These are phyloP conservation scores for Xestia xanthographa DNA, from an alignment of 2,888 invertebrate species.

Conservation along the genomic window DNA sequence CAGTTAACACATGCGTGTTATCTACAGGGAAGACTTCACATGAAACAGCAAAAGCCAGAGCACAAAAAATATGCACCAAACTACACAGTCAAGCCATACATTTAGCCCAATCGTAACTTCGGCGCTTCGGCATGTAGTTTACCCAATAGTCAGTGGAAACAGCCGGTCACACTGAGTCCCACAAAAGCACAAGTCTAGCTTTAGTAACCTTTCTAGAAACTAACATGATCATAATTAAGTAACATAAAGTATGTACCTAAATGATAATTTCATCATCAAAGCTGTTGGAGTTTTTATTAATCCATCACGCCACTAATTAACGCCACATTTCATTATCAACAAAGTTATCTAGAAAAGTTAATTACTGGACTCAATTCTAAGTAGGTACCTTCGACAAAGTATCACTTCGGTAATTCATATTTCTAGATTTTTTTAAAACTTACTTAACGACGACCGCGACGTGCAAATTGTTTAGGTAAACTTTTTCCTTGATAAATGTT, in stretches of 20 bases:
- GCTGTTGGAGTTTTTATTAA: conserved; percentile 23
- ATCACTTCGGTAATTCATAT: not conserved
- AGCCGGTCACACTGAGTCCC: not conserved
- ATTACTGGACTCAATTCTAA: conserved; percentile 14
- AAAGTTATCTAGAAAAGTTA: conserved; percentile 33
- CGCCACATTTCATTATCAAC: conserved; percentile 24
- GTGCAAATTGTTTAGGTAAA: not conserved
- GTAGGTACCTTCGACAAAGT: not conserved
- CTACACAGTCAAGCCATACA: not conserved
- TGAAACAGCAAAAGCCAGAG: not conserved
- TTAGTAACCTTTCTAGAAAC: conserved; percentile 9
- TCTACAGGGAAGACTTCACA: conserved; percentile 25
- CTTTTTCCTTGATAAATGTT: not conserved
- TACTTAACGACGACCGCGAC: not conserved
- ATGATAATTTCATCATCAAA: conserved; percentile 16
- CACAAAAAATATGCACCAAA: not conserved
- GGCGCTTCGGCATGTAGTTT: not conserved
- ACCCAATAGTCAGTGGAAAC: not conserved
- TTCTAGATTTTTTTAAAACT: not conserved
- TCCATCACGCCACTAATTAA: conserved; percentile 20
- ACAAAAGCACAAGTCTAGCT: not conserved
- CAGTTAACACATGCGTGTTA: not conserved
- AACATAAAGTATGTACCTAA: not conserved
- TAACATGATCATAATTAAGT: not conserved
- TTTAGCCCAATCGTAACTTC: not conserved